Percentiles rank a stretch among this genome's conserved stretches.
Evolutionary conservation across 1,140 invertebrate genomes (phyloP).

Genomic region (Lucilia cuprina): DNA sequence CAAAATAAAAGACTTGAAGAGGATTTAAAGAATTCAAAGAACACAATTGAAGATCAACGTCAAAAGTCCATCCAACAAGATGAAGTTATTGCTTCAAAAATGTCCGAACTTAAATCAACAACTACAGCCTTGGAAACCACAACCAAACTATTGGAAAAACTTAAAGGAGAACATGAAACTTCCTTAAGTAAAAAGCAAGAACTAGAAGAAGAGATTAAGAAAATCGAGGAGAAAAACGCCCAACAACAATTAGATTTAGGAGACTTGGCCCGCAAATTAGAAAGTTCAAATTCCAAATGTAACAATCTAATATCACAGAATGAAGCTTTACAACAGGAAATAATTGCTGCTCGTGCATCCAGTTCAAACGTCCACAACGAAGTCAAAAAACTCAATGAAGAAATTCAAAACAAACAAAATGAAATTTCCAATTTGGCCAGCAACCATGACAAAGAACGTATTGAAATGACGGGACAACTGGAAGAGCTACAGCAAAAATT

Average conservation of each 20-base stretch:
- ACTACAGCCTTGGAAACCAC: constrained; percentile 38
- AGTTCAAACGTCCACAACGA: constrained; percentile 40
- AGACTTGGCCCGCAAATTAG: constrained; percentile 44
- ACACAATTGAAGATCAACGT: constrained; percentile 21
- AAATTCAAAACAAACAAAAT: constrained; percentile 45
- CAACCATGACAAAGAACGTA: constrained; percentile 35
- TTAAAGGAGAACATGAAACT: constrained; percentile 32
- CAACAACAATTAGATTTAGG: constrained; percentile 45
- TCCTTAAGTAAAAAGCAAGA: background rate
- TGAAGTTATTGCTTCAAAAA: constrained; percentile 26
- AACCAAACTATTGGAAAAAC: constrained; percentile 41
- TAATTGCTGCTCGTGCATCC: constrained; percentile 36
- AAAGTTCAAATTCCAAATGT: constrained; percentile 44
- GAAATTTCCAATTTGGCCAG: constrained; percentile 39
- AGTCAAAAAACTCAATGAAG: constrained; percentile 43
- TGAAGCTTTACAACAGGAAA: constrained; percentile 42
- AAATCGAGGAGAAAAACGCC: constrained; percentile 27
- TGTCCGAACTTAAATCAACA: constrained; percentile 4
- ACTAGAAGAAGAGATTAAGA: constrained; percentile 41
- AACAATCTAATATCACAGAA: constrained; percentile 43
- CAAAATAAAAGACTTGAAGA: constrained; percentile 31
- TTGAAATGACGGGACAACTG: constrained; percentile 43
- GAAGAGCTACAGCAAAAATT: constrained; percentile 42
- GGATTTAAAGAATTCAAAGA: constrained; percentile 6
- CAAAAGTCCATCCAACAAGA: constrained; percentile 11